Base-by-base conservation (phyloP, 1,140 invertebrate genomes). In the Harlomillsia oculata region DNA sequence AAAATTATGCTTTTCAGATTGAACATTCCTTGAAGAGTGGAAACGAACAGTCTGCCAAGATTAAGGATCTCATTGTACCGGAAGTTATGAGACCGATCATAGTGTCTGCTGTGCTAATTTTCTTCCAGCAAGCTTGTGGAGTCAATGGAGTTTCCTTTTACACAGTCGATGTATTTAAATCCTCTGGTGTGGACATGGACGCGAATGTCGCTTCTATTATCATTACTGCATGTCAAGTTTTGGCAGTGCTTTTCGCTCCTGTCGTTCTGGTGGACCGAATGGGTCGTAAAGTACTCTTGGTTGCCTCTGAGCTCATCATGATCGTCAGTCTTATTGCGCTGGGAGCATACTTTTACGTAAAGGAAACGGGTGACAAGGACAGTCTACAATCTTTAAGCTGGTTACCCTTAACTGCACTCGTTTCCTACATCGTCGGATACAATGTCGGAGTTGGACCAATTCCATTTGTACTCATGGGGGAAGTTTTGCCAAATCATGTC, bases 401-500 rank as follows among this genome's bases (percentile, higher is more conserved):
- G 80, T 67, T 89, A 32, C 84, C 88, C 1, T 68, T 91, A 1
- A 57, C 79, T 1, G 79, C 80, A 39, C 67, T 92, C 5, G 81
- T 83, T 32, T 49, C 83, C 1, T 92, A 85, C 70, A 84, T 87
- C 18, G 68, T 84, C 23, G 75, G 81, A 18, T 88, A 87, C 70
- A 82, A 82, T 0, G 66, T 87, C 11, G 85, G 86, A 21, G 82
- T 81, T 54, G 85, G 85, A 3, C 85, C 85, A 0, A 81, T 89
- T 21, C 84, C 85, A 0, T 87, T 84, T 80, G 77, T 86, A 72
- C 82, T 87, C 77, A 79, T 85, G 68, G 78, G 20, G 3, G 60
- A 87, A 67, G 36, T 69, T 64, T 5, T 74, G 72, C 46, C 76
- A 72, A 63, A 62, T 70, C 11, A 62, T 79, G 44, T 52, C 28